Evolutionary conservation across 1,140 invertebrate species (phyloP).

Genomic region (Araneus ventricosus): DNA sequence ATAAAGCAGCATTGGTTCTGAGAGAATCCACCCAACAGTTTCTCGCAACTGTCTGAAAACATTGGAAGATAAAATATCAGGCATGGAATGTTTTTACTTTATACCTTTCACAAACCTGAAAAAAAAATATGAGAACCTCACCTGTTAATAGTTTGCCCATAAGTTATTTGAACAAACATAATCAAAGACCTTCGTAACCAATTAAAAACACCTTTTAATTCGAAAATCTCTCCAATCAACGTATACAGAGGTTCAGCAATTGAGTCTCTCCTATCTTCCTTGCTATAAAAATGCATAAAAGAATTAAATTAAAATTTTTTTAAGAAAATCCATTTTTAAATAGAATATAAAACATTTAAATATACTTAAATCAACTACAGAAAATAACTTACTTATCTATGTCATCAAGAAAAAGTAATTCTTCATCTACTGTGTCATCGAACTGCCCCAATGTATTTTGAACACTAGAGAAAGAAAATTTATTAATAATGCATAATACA

Average conservation of each 20-base stretch:
- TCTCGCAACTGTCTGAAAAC: slow-evolving; percentile 90
- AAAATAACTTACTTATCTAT: slow-evolving; percentile 78
- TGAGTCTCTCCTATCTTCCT: slow-evolving; percentile 83
- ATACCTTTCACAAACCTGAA: not conserved
- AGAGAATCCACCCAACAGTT: slow-evolving; percentile 91
- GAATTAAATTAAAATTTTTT: not conserved
- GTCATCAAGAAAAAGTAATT: slow-evolving; percentile 79
- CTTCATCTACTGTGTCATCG: slow-evolving; percentile 79
- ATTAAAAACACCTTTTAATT: slow-evolving; percentile 91
- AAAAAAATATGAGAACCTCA: slow-evolving; percentile 77
- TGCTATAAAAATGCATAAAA: slow-evolving; percentile 39
- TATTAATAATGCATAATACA: too few species aligned
- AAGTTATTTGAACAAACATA: slow-evolving; percentile 94
- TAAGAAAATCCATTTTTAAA: not conserved
- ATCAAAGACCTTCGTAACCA: slow-evolving; percentile 93
- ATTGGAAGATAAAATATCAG: not conserved
- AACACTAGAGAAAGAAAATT: slow-evolving; percentile 27
- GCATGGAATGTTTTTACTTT: not conserved
- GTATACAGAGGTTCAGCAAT: slow-evolving; percentile 93
- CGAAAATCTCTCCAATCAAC: slow-evolving; percentile 90
- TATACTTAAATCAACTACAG: not conserved
- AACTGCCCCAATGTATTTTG: slow-evolving; percentile 78
- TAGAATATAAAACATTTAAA: not conserved
- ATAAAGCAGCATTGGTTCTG: slow-evolving; percentile 93
- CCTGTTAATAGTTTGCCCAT: slow-evolving; percentile 93